A percentile compares a stretch with the other conserved stretches of the same genome.
Evolutionary conservation across 2,113 vertebrate species (phyloP).

Genomic region (Cryptotis parvus): DNA sequence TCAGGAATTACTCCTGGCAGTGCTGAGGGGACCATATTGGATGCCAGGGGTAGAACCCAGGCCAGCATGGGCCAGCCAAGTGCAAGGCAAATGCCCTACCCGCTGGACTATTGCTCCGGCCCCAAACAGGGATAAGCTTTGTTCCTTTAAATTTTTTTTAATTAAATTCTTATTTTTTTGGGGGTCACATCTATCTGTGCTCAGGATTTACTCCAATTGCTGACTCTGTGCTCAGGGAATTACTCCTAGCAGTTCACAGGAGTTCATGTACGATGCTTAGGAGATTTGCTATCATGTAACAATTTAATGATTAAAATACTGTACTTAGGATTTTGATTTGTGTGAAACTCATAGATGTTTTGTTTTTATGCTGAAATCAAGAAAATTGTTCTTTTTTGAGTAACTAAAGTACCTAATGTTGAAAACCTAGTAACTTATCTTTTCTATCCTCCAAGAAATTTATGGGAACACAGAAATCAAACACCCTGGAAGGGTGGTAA

Average conservation of each 20-base stretch:
- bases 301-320: not conserved
- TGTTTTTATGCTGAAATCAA: not conserved
- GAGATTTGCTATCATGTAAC: conserved; percentile 32
- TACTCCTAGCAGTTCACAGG: too few relatives aligned
- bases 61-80: too few relatives aligned
- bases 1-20: too few relatives aligned
- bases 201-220: too few relatives aligned
- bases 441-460: not conserved
- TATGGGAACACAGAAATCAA: not conserved
- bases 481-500: not conserved
- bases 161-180: too few relatives aligned
- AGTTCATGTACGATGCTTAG: not conserved
- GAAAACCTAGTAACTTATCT: not conserved
- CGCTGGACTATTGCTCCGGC: too few relatives aligned
- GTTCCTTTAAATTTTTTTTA: not conserved
- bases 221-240: too few relatives aligned
- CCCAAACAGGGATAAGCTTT: not conserved
- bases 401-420: not conserved
- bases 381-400: not conserved
- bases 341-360: not conserved
- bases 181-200: too few relatives aligned
- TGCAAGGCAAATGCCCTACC: too few relatives aligned
- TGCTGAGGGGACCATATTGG: too few relatives aligned
- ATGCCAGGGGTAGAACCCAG: too few relatives aligned
- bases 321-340: conserved; percentile 47